Base-by-base conservation (phyloP, 2,888 invertebrate genomes). In the Cynaeus angustus region DNA sequence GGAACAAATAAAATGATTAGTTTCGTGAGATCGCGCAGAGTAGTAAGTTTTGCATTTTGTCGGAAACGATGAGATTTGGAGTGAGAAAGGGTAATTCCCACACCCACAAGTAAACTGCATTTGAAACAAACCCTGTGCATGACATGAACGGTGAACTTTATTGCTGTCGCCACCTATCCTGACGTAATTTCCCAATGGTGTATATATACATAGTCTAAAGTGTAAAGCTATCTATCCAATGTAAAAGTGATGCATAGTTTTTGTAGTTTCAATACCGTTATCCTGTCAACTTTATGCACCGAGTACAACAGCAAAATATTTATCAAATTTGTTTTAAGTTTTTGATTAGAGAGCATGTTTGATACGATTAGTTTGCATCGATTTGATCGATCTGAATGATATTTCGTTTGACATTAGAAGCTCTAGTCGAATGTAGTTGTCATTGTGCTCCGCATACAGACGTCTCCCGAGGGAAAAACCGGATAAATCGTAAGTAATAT, bases 401-500 rank as follows among this genome's bases (percentile, higher is more conserved):
- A 66, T 66, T 66, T 56, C 26, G 56, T 66, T 46, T 66, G 66
- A 66, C 66, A 66, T 66, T 62, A 53, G 68, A 46, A 62, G 68
- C 37, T 68, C 53, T 55, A 37, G 45, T 30, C 14, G 68, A 68
- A 53, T 53, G 52, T 58, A 41, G 50, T 48, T 67, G 67, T 66
- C 67, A 67, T 38, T 66, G 58, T 33, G 7, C 13, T 26, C 50
- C 50, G 52, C 28, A 67, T 59, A 59, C 8, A 61, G 37, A 38
- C 45, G 50, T 61, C 26, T 67, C 67, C 53, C 41, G 21, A 14
- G 52, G 68, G 61, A 61, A 59, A 59, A 50, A n/a, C 52, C 21
- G 61, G 66, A 66, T 70, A 66, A 55, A 66, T 66, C 55, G 41
- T 55, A 66, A 66, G 52, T 66, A 70, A 66, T 70, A 21, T 21